Evolutionary conservation across 2,797 vertebrate species (phyloP).

Genomic region (Hypotaenidia okinawae): DNA sequence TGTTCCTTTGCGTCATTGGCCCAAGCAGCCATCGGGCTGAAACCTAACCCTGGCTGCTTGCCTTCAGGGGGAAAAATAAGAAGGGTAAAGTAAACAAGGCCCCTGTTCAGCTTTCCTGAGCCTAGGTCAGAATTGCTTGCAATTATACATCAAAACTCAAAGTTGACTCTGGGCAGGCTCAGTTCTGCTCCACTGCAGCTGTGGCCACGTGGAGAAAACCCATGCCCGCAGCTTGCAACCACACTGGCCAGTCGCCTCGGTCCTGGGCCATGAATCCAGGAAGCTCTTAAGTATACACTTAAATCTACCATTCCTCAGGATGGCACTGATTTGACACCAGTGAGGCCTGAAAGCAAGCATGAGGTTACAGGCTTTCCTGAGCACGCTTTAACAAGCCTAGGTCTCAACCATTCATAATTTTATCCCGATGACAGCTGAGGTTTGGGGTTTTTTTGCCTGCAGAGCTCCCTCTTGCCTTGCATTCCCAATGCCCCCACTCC

Average conservation of each 20-base stretch:
- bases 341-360: slow-evolving; percentile 10
- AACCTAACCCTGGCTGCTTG: slow-evolving; percentile 38
- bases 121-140: slow-evolving; percentile 39
- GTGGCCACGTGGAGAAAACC: background rate
- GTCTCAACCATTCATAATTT: slow-evolving; percentile 25
- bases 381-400: background rate
- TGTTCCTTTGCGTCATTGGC: slow-evolving; percentile 38
- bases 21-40: slow-evolving; percentile 17
- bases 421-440: slow-evolving; percentile 49
- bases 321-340: background rate
- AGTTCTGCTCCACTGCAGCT: background rate
- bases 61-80: slow-evolving; percentile 14
- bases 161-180: slow-evolving; percentile 28
- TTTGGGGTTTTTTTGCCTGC: slow-evolving; percentile 35
- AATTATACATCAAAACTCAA: slow-evolving; percentile 35
- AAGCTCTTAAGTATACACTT: background rate
- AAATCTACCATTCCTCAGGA: background rate
- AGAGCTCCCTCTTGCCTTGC: background rate
- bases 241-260: background rate
- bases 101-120: slow-evolving; percentile 27
- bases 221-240: background rate
- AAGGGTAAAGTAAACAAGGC: slow-evolving; percentile 48
- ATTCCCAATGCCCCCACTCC: background rate
- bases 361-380: slow-evolving; percentile 45
- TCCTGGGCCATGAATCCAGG: background rate